Evolutionary conservation across 2,113 vertebrate genomes (phyloP).

Genomic region (Mystacornis crossleyi): DNA sequence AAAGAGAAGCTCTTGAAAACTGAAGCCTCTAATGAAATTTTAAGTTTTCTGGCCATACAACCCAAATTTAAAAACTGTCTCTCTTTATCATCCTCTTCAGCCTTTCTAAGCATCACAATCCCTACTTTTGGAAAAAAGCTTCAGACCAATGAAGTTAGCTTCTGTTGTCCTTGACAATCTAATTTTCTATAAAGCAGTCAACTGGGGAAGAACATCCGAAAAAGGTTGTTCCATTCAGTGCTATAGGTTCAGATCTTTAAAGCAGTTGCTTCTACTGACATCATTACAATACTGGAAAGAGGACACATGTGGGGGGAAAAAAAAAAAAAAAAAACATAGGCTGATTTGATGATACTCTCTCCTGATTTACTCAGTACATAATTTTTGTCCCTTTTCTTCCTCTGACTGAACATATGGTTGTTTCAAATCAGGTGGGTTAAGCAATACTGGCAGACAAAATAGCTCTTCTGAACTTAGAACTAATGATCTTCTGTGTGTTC

Average conservation of each 20-base stretch:
- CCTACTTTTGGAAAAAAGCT: background rate
- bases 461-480: background rate
- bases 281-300: background rate
- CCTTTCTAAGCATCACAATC: background rate
- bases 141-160: background rate
- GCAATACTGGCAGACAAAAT: background rate
- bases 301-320: no score
- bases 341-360: background rate
- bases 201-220: background rate
- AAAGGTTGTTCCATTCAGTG: background rate
- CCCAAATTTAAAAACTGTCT: background rate
- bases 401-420: background rate
- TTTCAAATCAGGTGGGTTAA: background rate
- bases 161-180: background rate
- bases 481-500: background rate
- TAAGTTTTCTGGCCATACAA: background rate
- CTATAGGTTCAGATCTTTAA: background rate
- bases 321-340: background rate
- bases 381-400: background rate
- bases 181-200: background rate
- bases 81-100: background rate
- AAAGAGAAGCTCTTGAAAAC: background rate
- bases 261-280: background rate
- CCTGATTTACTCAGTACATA: background rate
- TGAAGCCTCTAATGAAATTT: background rate